These are phyloP conservation scores for Vicugna pacos DNA, from an alignment of 2,113 vertebrate genomes.

Conservation along the genomic window DNA sequence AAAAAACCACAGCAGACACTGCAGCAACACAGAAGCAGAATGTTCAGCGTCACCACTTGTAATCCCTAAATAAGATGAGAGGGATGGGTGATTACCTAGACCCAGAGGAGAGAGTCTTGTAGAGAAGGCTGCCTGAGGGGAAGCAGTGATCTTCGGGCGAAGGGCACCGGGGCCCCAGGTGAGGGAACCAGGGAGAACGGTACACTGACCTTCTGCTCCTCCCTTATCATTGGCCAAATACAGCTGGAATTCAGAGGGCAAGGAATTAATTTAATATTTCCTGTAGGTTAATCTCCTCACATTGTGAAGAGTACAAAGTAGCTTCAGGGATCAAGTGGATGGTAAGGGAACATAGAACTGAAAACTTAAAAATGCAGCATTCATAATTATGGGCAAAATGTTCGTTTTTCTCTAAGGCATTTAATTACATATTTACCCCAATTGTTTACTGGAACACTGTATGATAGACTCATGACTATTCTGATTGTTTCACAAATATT, in stretches of 20 bases:
- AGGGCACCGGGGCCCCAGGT: rapidly evolving
- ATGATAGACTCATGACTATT: neutral
- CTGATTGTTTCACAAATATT: neutral
- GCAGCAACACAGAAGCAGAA: neutral
- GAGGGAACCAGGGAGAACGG: neutral
- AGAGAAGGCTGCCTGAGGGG: neutral
- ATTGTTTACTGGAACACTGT: neutral
- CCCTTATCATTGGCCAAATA: neutral
- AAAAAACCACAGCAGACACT: neutral
- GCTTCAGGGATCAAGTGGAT: neutral
- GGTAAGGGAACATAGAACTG: neutral
- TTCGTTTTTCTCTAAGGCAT: neutral
- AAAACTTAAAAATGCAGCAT: neutral
- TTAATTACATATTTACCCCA: neutral
- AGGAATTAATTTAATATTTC: neutral
- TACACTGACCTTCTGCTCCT: neutral
- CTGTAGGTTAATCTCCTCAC: neutral
- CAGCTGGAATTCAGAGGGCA: neutral
- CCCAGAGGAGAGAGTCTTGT: neutral
- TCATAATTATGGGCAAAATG: neutral
- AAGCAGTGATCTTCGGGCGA: neutral
- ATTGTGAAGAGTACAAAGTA: neutral
- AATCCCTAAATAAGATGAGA: neutral
- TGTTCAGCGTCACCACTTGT: too few species aligned
- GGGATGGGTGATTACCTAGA: neutral